Percentiles rank a stretch among this genome's conserved stretches.
These are phyloP conservation scores for Semicossyphus pulcher DNA, from an alignment of 2,113 vertebrate genomes.

Conservation along the genomic window DNA sequence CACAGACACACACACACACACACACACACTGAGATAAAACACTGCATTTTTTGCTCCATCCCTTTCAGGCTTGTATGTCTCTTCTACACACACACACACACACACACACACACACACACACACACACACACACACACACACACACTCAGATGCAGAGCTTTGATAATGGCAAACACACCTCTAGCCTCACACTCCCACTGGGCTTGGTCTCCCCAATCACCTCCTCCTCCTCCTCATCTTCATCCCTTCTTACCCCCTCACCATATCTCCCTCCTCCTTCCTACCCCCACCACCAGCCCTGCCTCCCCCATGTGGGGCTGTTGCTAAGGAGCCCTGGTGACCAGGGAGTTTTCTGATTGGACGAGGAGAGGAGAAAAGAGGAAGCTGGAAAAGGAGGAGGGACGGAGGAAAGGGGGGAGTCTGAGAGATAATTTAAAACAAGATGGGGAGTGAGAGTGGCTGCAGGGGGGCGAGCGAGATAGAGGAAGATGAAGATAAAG, in stretches of 20 bases:
- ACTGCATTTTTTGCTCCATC: constrained; percentile 19
- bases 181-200: constrained; percentile 56
- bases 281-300: constrained; percentile 39
- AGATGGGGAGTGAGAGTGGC: neutral
- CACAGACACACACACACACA: neutral
- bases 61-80: constrained; percentile 19
- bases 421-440: constrained; percentile 29
- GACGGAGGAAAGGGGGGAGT: neutral
- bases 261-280: constrained; percentile 10
- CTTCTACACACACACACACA: neutral
- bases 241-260: constrained; percentile 24
- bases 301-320: constrained; percentile 66
- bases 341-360: constrained; percentile 73
- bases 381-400: constrained; percentile 20
- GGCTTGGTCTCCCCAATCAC: constrained; percentile 39
- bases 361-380: constrained; percentile 34
- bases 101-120: constrained; percentile 15
- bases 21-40: constrained; percentile 14
- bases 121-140: constrained; percentile 4
- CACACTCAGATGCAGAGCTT: constrained; percentile 52
- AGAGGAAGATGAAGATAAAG: neutral
- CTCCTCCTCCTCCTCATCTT: constrained; percentile 28
- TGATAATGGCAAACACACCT: constrained; percentile 67
- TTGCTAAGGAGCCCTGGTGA: constrained; percentile 83
- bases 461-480: neutral